Conservation (phyloP, 2,797 vertebrate genomes). For the Ateles fusciceps region DNA sequence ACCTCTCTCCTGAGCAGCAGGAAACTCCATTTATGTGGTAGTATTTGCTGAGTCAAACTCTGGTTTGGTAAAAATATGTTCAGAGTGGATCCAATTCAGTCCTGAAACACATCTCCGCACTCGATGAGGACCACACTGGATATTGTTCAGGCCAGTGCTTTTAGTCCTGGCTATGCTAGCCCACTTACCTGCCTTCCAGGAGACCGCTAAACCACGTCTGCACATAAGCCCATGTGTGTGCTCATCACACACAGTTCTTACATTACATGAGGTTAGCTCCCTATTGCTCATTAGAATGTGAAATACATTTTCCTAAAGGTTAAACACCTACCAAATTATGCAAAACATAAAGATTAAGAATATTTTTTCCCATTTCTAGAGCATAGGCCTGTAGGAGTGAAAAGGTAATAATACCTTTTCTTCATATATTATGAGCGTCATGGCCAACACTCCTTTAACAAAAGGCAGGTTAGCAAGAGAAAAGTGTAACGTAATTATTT, state of each 20-base stretch:
- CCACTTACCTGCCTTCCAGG: not conserved
- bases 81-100: not conserved
- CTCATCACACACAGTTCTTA: not conserved
- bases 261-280: not conserved
- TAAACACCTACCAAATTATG: not conserved
- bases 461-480: not conserved
- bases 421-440: not conserved
- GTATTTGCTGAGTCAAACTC: constrained; percentile 32
- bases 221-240: rapidly evolving
- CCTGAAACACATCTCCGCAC: not conserved
- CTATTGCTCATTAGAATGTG: not conserved
- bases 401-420: not conserved
- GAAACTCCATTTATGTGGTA: not conserved
- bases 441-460: not conserved
- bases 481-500: not conserved
- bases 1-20: not conserved
- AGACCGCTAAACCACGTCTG: not conserved
- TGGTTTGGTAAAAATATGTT: constrained; percentile 16
- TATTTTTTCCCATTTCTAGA: constrained; percentile 20
- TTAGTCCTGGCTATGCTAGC: not conserved
- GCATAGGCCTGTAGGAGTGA: not conserved
- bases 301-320: not conserved
- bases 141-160: not conserved
- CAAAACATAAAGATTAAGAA: not conserved
- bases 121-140: not conserved